Base-by-base conservation (phyloP, 2,113 vertebrate genomes). In the Bettongia penicillata region DNA sequence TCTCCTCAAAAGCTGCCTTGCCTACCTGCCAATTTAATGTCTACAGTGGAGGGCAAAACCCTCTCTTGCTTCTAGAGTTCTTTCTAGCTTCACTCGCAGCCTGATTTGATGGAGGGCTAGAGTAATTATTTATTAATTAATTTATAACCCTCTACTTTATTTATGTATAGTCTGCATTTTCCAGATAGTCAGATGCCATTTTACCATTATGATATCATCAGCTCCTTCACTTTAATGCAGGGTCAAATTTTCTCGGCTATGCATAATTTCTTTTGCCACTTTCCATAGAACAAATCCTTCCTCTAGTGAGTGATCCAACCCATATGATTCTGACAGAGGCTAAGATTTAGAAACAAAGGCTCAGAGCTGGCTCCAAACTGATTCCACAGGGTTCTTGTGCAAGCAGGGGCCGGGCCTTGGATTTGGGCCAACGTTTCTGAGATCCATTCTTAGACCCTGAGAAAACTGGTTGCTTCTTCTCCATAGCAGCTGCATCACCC, bases 381-480 rank as follows among this genome's bases (percentile, higher is more conserved):
- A 93, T 43, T 57, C 91, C 24, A 50, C 47, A 77, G 93, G 95
- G 68, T 95, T 96, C 23, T 97, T 84, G 43, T 8, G 19, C 90
- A 91, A 77, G 94, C 31, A 94, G 3, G 25, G 57, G 90, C n/a
- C 84, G 90, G 8, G 37, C 53, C 93, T 94, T 53, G 53, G 94
- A 95, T 90, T 89, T 23, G 89, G 92, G 95, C 89, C 14, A 9
- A 94, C 48, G 91, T 90, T 43, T 95, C 90, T 48, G 25, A 16
- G 47, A 43, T 95, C 61, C 10, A 12, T 91, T 90, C 47, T 89
- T 53, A 90, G 47, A 93, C n/a, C n/a, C 48, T 91, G 51, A n/a
- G 68, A 53, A 96, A 90, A 50, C 23, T 91, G 57, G 16, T 31
- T 92, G 51, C 53, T n/a, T 43, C 37, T 23, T 84, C 68, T 23